Base-by-base conservation (phyloP, 1,140 invertebrate species). In the Pogonomyrmex californicus region DNA sequence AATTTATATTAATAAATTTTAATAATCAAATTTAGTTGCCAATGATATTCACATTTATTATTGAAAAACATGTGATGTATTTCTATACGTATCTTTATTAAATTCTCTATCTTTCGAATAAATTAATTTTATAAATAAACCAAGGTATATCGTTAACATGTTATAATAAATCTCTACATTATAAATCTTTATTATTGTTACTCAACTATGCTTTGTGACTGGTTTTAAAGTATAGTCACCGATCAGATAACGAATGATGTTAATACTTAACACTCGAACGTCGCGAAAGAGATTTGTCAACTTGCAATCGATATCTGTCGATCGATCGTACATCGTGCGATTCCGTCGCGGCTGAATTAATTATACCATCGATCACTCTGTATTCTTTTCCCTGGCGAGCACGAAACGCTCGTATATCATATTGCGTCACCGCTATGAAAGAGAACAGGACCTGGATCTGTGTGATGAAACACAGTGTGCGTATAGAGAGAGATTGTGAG, bases 301-400 rank as follows among this genome's bases (percentile, higher is more conserved):
- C 17, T 62, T 56, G 41, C 41, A 62, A 60, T 75, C 79, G 68
- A 83, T 83, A 83, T 54, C 68, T 73, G 79, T 83, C 79, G 68
- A 17, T 75, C 68, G 68, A 83, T 83, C 56, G 68, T 73, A 73
- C 79, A 60, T 73, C 66, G 68, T 41, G 30, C 54, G 79, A 83
- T 83, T 83, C 63, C 79, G 33, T 62, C 68, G 68, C 79, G 44
- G 79, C 70, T 75, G 79, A 83, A 83, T 83, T 83, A 83, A 83
- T 83, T 83, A 83, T 83, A 83, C 54, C 79, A 83, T 83, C 79
- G 79, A 83, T 83, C 79, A 83, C 54, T 70, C 56, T 60, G 79
- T 75, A 83, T 83, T 83, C 79, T 83, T 83, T 83, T 83, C 79
- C 68, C 79, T 62, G 33, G 68, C 44, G 79, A 83, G 68, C 68